Conservation (phyloP, 2,888 invertebrate genomes). For the Leptopterna dolabrata region DNA sequence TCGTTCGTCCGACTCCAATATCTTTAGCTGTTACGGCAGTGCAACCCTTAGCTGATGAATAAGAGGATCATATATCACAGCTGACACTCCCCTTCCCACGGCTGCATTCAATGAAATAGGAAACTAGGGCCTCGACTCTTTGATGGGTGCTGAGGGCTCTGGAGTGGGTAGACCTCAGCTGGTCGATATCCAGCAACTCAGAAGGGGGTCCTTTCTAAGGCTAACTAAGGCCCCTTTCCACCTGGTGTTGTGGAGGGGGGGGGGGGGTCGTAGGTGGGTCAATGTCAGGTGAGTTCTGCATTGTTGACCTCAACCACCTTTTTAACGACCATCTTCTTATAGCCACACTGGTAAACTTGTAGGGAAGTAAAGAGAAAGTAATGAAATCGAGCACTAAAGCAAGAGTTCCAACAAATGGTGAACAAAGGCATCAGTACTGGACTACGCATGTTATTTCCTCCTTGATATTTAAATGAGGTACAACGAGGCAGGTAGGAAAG, state of each 20-base stretch:
- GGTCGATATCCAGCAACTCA: neutral
- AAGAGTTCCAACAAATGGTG: too few relatives aligned
- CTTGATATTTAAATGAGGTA: too few relatives aligned
- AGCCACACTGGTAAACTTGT: too few relatives aligned
- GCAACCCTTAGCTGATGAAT: neutral
- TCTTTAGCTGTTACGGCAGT: neutral
- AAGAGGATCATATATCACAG: neutral
- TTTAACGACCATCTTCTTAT: neutral
- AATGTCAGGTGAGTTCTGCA: neutral
- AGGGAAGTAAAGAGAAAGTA: too few relatives aligned
- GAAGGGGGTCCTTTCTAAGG: neutral
- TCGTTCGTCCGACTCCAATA: too few relatives aligned
- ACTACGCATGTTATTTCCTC: too few relatives aligned
- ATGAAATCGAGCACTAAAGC: too few relatives aligned
- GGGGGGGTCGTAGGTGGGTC: neutral
- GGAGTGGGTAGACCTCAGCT: neutral
- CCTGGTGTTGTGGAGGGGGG: neutral
- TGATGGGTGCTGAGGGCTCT: neutral
- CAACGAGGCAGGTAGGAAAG: too few relatives aligned
- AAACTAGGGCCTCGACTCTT: neutral
- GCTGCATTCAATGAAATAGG: neutral
- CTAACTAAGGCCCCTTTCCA: neutral
- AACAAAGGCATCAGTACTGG: too few relatives aligned
- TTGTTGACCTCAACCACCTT: neutral
- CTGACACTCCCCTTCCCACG: neutral